Conservation (phyloP, 2,113 vertebrate species). For the Setophaga kirtlandii region DNA sequence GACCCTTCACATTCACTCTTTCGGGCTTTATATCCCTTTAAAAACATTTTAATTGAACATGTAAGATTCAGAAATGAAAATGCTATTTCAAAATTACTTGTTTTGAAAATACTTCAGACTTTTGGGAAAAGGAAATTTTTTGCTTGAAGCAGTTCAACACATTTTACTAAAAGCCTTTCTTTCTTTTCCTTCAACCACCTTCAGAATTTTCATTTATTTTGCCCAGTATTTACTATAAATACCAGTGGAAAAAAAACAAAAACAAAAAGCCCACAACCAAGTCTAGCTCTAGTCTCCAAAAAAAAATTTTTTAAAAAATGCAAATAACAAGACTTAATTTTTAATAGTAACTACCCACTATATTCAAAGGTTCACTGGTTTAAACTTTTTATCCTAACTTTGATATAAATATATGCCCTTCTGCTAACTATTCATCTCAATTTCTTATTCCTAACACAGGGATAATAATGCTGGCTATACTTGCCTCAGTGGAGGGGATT, state of each 20-base stretch:
- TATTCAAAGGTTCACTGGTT: neutral
- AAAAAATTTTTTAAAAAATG: neutral
- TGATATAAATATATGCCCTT: neutral
- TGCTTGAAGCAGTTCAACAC: neutral
- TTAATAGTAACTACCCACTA: neutral
- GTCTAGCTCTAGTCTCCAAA: neutral
- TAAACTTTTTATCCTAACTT: neutral
- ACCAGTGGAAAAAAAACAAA: neutral
- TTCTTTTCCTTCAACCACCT: neutral
- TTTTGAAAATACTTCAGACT: neutral
- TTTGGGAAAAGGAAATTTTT: neutral
- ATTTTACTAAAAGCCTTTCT: neutral
- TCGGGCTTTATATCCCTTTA: neutral
- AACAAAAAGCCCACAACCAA: neutral
- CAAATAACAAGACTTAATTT: neutral
- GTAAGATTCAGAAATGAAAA: neutral
- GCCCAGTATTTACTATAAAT: neutral
- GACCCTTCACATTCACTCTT: neutral
- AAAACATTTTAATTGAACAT: neutral
- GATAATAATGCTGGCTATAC: neutral
- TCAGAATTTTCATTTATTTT: neutral
- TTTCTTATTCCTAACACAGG: neutral
- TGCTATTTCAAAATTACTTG: neutral
- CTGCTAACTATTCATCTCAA: neutral
- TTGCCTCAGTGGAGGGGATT: neutral